Conservation (phyloP, 2,113 vertebrate genomes). For the Clarias macrocephalus region DNA sequence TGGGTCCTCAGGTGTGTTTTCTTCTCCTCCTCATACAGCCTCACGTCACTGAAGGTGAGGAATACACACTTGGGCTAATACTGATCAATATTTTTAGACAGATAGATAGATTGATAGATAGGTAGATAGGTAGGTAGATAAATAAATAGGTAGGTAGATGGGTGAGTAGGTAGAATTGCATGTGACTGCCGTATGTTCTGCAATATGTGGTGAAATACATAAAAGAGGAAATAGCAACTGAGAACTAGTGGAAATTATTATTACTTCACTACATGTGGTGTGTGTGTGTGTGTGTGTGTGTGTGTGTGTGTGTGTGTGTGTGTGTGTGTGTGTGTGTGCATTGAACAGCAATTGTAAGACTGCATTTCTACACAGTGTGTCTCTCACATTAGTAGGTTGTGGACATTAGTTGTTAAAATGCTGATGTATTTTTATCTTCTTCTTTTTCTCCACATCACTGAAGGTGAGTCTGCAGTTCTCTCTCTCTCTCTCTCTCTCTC, state of each 20-base stretch:
- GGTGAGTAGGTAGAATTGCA: neutral
- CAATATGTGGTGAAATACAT: too few relatives aligned
- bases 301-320: neutral
- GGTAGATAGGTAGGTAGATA: neutral
- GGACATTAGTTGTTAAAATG: too few relatives aligned
- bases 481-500: neutral
- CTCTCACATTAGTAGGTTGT: too few relatives aligned
- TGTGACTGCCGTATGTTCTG: too few relatives aligned
- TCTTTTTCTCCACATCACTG: neutral
- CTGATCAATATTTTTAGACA: too few relatives aligned
- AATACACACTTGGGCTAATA: too few relatives aligned
- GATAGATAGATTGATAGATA: too few relatives aligned
- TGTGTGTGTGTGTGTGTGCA: too few relatives aligned
- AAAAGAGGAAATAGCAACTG: neutral
- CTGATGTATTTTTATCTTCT: too few relatives aligned
- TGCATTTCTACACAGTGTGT: neutral
- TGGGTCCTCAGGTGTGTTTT: too few relatives aligned
- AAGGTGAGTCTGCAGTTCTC: constrained; percentile 3
- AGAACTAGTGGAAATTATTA: neutral
- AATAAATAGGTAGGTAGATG: neutral
- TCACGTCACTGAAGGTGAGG: too few relatives aligned
- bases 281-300: neutral
- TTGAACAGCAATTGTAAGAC: neutral
- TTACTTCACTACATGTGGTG: neutral
- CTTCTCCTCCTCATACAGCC: too few relatives aligned